Evolutionary conservation across 2,888 invertebrate genomes (phyloP), one percentile per base, ranked within the genome.

Genomic region (Meteorus colon): DNA sequence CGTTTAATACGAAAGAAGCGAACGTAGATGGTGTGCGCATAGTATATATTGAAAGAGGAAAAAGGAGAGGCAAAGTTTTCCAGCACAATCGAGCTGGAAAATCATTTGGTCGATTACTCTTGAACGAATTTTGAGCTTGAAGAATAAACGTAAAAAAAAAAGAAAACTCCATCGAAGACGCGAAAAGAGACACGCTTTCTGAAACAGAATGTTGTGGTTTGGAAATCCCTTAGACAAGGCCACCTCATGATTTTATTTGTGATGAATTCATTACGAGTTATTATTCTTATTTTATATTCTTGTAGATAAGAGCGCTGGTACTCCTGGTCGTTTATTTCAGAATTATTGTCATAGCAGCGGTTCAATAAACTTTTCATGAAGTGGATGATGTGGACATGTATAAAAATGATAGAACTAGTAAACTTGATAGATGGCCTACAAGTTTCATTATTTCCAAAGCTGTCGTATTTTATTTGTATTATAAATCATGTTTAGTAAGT

Each of bases 21-120:
- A 31, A 51, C 27, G 31, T 62, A 63, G 27, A 73, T 29, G 27
- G 27, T 29, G 41, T 37, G 48, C 45, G 31, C 37, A 37, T 41
- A 19, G 31, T 67, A 31, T 16, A 70, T 45, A 34, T 65, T 65
- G 19, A 34, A 37, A 34, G 37, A 45, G 51, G 45, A 48, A 45
- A 27, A 67, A 67, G 48, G 16, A 55, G 66, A 65, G 63, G 65
- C 74, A 77, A 75, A 84, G 80, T 83, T 85, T 84, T 82, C 31
- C 79, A 59, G 83, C 79, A 84, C 82, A 84, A 86, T 85, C 82
- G 78, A 72, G 79, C 81, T 82, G 82, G 81, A 86, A 86, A 85
- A 86, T 86, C 84, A 86, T 86, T 74, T 86, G 83, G 80, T 84
- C 86, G 85, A 86, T 86, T 86, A 85, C 82, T 70, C 80, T 75